These are phyloP conservation scores for Operophtera brumata DNA, from an alignment of 2,888 invertebrate species.

Conservation along the genomic window DNA sequence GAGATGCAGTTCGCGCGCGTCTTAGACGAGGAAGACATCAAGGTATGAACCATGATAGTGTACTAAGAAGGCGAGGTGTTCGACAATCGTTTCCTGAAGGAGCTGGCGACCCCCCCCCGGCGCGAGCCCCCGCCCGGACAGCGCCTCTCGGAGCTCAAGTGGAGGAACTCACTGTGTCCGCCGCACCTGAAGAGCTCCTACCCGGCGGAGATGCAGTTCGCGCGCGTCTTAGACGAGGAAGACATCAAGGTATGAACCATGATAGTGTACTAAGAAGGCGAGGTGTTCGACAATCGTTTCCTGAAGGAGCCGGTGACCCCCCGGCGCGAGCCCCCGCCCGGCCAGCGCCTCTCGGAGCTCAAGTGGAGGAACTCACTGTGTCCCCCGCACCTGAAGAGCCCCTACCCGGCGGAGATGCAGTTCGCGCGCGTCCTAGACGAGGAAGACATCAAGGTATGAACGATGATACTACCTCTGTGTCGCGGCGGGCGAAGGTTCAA, in stretches of 20 bases:
- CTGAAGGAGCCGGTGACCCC: conserved; percentile 84
- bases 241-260: conserved; percentile 60
- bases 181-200: conserved; percentile 93
- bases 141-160: conserved; percentile 85
- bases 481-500: too few species aligned
- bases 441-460: conserved; percentile 66
- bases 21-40: conserved; percentile 74
- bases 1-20: conserved; percentile 85
- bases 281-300: conserved; percentile 89
- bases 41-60: conserved; percentile 43
- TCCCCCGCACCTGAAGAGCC: conserved; percentile 91
- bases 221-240: conserved; percentile 73
- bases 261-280: too few species aligned
- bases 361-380: conserved; percentile 90
- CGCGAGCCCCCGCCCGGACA: conserved; percentile 41
- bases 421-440: conserved; percentile 78
- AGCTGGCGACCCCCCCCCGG: too few species aligned
- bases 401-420: conserved; percentile 91
- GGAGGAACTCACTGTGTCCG: conserved; percentile 90
- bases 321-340: conserved; percentile 49
- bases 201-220: conserved; percentile 89
- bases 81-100: too few species aligned
- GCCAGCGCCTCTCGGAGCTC: conserved; percentile 82
- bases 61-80: too few species aligned
- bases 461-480: too few species aligned